Evolutionary conservation across 2,113 vertebrate species (phyloP), one percentile per base, ranked within the genome.

Genomic region (Zosterops japonicus): DNA sequence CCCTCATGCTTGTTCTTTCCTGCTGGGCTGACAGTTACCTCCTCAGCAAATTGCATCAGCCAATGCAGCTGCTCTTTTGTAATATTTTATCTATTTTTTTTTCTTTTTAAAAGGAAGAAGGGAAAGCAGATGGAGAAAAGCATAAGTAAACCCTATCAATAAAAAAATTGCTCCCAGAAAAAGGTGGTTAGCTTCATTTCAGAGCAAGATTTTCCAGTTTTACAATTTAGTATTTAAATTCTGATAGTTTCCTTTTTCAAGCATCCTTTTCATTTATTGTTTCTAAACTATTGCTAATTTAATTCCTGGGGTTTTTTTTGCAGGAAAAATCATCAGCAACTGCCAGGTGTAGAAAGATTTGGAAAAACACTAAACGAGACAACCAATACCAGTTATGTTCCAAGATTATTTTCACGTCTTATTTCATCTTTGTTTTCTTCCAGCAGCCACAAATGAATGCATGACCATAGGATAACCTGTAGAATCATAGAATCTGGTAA

Each of bases 131-230:
- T 13, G 10, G 25, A 36, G 8, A 31, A 80, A 81, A 87, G 24
- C 5, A 4, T n/a, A 61, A 46, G 4, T 12, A 20, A 89, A 80
- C 0, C 1, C 7, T 27, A 5, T 18, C n/a, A 68, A 14, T 36
- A 27, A 8, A 64, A 75, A 10, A 65, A 65, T 16, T 5, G 6
- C 3, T 77, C 14, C 11, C n/a, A 41, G 49, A 23, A 39, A 67
- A 86, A 53, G 3, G 14, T 47, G 20, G 15, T 90, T 12, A 70
- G 6, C 14, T 31, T 70, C 8, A 57, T 67, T 90, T 67, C 75
- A 78, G 42, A 56, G 11, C 46, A 2, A 47, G 1, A 14, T 46
- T 55, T 76, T 25, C 8, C 41, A 46, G 56, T n/a, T 95, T 68
- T 63, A 39, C 5, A 36, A 79, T 63, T 17, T 6, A 75, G 11